Conservation (phyloP, 2,888 invertebrate genomes). For the Drosophila vallismaia region DNA sequence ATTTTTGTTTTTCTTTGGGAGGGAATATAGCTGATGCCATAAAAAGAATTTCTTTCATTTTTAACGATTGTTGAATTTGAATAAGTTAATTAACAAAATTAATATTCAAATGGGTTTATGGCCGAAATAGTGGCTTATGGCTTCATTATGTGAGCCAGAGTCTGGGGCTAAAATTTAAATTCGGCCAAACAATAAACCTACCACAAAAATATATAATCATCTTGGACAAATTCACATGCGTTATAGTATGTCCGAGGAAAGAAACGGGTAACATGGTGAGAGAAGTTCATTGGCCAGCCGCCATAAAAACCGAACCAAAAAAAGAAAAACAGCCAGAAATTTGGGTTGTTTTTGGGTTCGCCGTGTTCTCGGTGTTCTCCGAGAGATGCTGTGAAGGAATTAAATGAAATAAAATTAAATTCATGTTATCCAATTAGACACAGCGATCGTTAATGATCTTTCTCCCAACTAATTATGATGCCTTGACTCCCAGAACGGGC, state of each 20-base stretch:
- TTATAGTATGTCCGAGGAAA: conserved; percentile 36
- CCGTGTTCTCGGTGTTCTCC: neutral
- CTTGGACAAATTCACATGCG: conserved; percentile 67
- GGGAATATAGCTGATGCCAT: conserved; percentile 42
- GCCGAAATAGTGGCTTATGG: conserved; percentile 71
- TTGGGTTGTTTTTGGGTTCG: conserved; percentile 44
- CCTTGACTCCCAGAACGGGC: conserved; percentile 23
- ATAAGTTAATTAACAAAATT: conserved; percentile 77
- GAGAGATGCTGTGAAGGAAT: conserved; percentile 66
- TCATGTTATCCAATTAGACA: conserved; percentile 75
- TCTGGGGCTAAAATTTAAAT: conserved; percentile 42
- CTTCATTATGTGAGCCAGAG: conserved; percentile 66
- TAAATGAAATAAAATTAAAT: conserved; percentile 67
- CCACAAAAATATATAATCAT: conserved; percentile 53
- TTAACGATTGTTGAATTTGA: conserved; percentile 71
- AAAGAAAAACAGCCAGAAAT: conserved; percentile 30
- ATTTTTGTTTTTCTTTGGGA: neutral
- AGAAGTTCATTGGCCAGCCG: conserved; percentile 71
- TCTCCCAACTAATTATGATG: conserved; percentile 72
- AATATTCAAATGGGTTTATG: conserved; percentile 76
- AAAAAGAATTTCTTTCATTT: conserved; percentile 62
- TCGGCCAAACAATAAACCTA: conserved; percentile 61
- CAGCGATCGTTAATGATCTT: conserved; percentile 67
- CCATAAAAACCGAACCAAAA: conserved; percentile 48
- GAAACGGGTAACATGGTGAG: conserved; percentile 40